Base-by-base conservation (phyloP, 2,888 invertebrate genomes). In the Rambutsinella grinnellia region DNA sequence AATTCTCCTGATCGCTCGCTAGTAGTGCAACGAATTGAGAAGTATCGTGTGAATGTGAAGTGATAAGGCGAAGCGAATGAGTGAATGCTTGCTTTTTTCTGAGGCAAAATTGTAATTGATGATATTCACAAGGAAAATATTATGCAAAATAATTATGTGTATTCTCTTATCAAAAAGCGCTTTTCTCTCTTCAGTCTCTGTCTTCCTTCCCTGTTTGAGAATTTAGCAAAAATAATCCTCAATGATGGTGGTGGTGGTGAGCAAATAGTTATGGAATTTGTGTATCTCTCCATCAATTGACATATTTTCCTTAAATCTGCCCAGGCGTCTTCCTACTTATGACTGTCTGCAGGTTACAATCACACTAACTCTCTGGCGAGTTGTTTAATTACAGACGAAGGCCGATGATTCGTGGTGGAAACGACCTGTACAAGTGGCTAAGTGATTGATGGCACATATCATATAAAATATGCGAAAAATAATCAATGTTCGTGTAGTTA, bases 351-450 rank as follows among this genome's bases (percentile, higher is more conserved):
- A 49, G 23, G 17, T 65, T 26, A 36, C 53, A 36, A 27, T 54
- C 53, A 56, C 24, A n/a, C n/a, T n/a, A 66, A 54, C n/a, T 49
- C 5, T 49, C 6, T 19, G 46, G 15, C 36, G 54, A 66, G 51
- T 44, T 66, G 65, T 66, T 66, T 66, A 66, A 66, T 66, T 66
- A 56, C 54, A 53, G 53, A n/a, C n/a, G n/a, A n/a, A n/a, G n/a
- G n/a, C n/a, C n/a, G n/a, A n/a, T 27, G 47, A 23, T 44, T 47
- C 23, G n/a, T 61, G 62, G 54, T 70, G 53, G 57, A 23, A n/a
- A n/a, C n/a, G n/a, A n/a, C n/a, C n/a, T n/a, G n/a, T n/a, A n/a
- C n/a, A n/a, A n/a, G n/a, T 19, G 27, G 21, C 44, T 61, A 17
- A 62, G 49, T 72, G 65, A 72, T 65, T 65, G 72, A 65, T 58